Evolutionary conservation across 2,113 vertebrate species (phyloP).

Genomic region (Oncorhynchus masou): DNA sequence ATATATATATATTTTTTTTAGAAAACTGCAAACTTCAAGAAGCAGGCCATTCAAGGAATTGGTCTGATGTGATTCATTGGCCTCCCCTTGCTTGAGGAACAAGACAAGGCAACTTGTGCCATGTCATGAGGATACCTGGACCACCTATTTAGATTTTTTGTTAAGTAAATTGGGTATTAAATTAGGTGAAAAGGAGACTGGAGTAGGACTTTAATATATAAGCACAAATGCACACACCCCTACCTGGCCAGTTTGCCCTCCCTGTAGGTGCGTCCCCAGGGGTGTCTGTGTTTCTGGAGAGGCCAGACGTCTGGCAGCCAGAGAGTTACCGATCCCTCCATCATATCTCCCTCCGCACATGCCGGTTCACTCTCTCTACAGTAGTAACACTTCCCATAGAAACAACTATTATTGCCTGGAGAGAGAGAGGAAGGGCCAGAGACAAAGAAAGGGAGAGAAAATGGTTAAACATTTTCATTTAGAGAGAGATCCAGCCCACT

Average conservation of each 20-base stretch:
- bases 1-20: no score
- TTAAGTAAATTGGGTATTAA: no score
- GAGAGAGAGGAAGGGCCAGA: not conserved
- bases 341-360: constrained; percentile 87
- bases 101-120: no score
- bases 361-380: constrained; percentile 96
- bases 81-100: not conserved
- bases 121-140: no score
- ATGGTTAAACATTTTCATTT: not conserved
- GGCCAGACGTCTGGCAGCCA: constrained; percentile 99
- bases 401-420: constrained; percentile 93
- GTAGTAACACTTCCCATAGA: constrained; percentile 98
- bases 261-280: constrained; percentile 95
- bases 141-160: no score
- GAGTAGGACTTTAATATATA: not conserved
- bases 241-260: constrained; percentile 96
- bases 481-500: not conserved
- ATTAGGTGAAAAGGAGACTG: no score
- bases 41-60: no score
- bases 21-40: no score
- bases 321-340: constrained; percentile 93
- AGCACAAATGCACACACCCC: not conserved
- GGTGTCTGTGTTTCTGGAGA: constrained; percentile 95
- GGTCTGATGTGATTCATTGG: no score
- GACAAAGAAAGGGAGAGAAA: not conserved